These are phyloP conservation scores for Chymomyza amoena DNA, from an alignment of 2,888 invertebrate species.

Conservation along the genomic window DNA sequence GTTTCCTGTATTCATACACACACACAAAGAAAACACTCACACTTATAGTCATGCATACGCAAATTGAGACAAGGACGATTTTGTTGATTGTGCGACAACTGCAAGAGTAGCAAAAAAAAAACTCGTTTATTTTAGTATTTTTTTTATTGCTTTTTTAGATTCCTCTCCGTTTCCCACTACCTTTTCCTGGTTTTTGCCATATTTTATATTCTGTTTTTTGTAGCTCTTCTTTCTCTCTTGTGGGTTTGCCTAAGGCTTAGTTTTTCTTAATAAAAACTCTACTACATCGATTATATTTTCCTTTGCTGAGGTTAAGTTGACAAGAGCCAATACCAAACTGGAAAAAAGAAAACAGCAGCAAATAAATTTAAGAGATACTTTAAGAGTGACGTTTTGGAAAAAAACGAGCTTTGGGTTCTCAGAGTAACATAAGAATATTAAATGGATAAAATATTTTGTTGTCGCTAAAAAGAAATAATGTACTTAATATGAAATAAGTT, in stretches of 20 bases:
- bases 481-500: too few species aligned
- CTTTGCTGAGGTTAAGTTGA: not conserved
- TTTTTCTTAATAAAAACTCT: not conserved
- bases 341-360: too few species aligned
- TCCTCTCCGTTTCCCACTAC: not conserved
- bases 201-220: not conserved
- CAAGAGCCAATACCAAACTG: not conserved
- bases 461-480: too few species aligned
- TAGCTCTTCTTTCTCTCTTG: not conserved
- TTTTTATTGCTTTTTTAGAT: not conserved
- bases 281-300: not conserved
- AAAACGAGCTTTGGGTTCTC: too few species aligned
- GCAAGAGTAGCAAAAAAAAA: not conserved
- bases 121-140: not conserved
- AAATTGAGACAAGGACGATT: slow-evolving; percentile 45
- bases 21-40: slow-evolving; percentile 21
- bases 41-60: slow-evolving; percentile 23
- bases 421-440: too few species aligned
- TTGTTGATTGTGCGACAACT: slow-evolving; percentile 3
- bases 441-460: too few species aligned
- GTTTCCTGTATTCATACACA: slow-evolving; percentile 39
- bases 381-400: too few species aligned
- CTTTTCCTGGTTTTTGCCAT: not conserved
- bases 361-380: too few species aligned
- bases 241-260: not conserved